Conservation (phyloP, 2,797 vertebrate species). For the Halcyon chelicuti region DNA sequence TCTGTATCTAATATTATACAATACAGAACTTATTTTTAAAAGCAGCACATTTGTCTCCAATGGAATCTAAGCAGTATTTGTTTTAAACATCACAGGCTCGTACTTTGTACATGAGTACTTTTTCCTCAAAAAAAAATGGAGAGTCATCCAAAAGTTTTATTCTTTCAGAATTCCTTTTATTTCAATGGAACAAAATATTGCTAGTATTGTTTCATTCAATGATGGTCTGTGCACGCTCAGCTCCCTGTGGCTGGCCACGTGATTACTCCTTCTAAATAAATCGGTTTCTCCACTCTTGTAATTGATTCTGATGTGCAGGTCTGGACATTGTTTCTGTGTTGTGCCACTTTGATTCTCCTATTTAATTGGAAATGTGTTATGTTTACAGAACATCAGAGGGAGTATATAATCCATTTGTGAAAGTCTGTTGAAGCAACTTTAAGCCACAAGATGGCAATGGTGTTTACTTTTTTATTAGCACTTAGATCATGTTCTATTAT, state of each 20-base stretch:
- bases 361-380: constrained; percentile 46
- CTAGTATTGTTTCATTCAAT: constrained; percentile 29
- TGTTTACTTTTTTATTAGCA: constrained; percentile 61
- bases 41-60: accelerated
- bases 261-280: constrained; percentile 53
- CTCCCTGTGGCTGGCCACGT: not conserved
- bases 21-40: not conserved
- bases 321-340: constrained; percentile 59
- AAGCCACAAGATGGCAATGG: constrained; percentile 82
- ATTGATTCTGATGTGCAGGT: constrained; percentile 52
- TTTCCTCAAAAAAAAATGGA: not conserved
- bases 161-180: constrained; percentile 9
- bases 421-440: constrained; percentile 52
- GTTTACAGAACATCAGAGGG: constrained; percentile 6
- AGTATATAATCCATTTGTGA: not conserved
- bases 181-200: not conserved
- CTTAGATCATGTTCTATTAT: not conserved
- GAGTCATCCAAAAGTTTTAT: not conserved
- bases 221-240: not conserved
- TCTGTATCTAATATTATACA: not conserved
- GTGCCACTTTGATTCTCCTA: constrained; percentile 34
- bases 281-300: constrained; percentile 51
- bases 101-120: not conserved
- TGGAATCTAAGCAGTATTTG: not conserved
- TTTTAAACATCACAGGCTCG: not conserved